phyloP scores from a whole-genome alignment of 92 coral and sea anemone genomes.

The Heteractis magnifica region DNA sequence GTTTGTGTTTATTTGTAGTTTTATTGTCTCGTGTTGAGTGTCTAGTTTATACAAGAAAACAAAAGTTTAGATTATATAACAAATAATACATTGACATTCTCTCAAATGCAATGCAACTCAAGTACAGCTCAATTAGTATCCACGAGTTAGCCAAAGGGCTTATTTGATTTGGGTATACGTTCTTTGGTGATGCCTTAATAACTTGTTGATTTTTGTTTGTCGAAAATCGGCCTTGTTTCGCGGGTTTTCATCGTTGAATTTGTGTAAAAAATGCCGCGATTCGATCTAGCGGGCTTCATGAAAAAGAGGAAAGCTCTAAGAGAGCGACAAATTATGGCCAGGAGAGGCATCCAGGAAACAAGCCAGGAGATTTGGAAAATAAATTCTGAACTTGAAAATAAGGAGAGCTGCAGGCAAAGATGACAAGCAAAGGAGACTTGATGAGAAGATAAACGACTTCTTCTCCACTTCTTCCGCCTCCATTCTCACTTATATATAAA shows the following conservation, averaged over 20 bases:
- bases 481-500: no score
- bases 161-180: neutral
- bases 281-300: neutral
- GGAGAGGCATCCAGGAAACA: neutral
- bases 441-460: slow-evolving; percentile 10
- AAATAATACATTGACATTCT: no score
- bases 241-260: neutral
- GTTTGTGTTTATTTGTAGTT: no score
- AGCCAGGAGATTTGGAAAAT: neutral
- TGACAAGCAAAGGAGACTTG: slow-evolving; percentile 11
- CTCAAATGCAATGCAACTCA: no score
- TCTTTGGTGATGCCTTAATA: neutral
- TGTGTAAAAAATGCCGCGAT: neutral
- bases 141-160: no score
- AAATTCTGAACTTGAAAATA: neutral
- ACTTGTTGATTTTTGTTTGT: slow-evolving; percentile 17
- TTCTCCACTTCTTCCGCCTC: neutral
- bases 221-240: neutral
- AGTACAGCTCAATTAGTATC: no score
- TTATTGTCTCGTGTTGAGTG: no score
- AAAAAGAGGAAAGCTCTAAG: neutral
- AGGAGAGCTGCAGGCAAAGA: slow-evolving; percentile 1
- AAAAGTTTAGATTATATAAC: no score
- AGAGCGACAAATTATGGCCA: neutral
- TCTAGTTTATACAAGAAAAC: no score